A percentile compares a stretch with the other conserved stretches of the same genome.
Conservation (phyloP, 2,113 vertebrate species). For the Rostratula benghalensis region DNA sequence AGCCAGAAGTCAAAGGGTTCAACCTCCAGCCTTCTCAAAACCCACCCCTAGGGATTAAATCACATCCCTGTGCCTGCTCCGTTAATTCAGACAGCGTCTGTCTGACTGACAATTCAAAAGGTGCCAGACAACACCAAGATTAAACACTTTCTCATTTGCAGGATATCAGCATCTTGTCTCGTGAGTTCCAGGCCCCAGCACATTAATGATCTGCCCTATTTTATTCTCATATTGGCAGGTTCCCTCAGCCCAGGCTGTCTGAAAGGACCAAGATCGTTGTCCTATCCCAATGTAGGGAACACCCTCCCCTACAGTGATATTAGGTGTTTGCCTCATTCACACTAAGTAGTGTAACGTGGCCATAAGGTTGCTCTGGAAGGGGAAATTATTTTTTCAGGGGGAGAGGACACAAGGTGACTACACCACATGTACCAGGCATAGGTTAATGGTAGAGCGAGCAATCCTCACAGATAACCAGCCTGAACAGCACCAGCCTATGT, state of each 20-base stretch:
- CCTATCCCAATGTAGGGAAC: neutral
- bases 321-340: neutral
- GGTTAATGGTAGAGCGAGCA: neutral
- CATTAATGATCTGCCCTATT: neutral
- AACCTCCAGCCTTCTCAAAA: neutral
- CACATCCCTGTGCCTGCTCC: neutral
- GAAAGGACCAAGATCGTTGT: neutral
- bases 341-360: accelerated
- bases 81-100: neutral
- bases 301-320: neutral
- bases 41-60: neutral
- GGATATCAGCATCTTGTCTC: neutral
- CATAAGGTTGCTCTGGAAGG: neutral
- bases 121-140: neutral
- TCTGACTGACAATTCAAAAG: no score
- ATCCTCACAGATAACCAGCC: neutral
- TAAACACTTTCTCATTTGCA: neutral
- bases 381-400: neutral
- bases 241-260: neutral
- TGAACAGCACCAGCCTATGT: neutral
- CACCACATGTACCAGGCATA: neutral
- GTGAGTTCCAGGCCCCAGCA: neutral
- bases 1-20: neutral
- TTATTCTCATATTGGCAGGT: neutral
- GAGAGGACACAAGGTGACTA: neutral